Conservation (phyloP, 2,797 vertebrate genomes). For the Sternotherus odoratus region DNA sequence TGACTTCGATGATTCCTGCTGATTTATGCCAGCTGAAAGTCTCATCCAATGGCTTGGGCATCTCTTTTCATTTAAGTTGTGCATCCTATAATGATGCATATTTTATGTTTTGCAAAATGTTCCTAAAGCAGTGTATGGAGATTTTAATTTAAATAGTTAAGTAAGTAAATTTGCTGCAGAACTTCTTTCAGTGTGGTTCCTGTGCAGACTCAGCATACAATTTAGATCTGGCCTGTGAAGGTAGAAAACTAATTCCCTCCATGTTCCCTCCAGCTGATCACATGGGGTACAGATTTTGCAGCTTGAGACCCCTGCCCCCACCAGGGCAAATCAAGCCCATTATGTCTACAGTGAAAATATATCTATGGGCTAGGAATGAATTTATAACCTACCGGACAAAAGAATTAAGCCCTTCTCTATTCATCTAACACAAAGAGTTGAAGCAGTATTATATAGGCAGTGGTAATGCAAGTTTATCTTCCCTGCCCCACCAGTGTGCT, state of each 20-base stretch:
- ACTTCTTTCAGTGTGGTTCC: neutral
- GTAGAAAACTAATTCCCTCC: accelerated
- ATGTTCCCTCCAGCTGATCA: neutral
- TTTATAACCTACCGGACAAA: neutral
- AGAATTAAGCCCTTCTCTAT: neutral
- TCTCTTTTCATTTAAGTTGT: neutral
- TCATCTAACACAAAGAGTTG: neutral
- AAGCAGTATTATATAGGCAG: neutral
- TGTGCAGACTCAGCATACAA: too few species aligned
- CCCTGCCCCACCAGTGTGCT: too few species aligned
- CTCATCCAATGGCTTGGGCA: neutral
- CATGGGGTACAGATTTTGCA: neutral
- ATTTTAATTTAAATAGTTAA: neutral
- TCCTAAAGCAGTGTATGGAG: neutral
- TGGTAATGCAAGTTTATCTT: neutral
- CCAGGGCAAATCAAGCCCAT: neutral
- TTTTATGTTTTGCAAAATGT: neutral
- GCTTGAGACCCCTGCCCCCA: neutral
- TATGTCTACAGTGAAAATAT: neutral
- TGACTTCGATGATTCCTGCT: accelerated
- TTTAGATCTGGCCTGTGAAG: neutral
- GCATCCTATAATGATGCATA: neutral
- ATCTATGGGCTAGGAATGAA: neutral
- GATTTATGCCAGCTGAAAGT: neutral
- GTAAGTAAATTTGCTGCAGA: neutral